Evolutionary conservation across 2,113 vertebrate genomes (phyloP).

Genomic region (Lophotis ruficrista): DNA sequence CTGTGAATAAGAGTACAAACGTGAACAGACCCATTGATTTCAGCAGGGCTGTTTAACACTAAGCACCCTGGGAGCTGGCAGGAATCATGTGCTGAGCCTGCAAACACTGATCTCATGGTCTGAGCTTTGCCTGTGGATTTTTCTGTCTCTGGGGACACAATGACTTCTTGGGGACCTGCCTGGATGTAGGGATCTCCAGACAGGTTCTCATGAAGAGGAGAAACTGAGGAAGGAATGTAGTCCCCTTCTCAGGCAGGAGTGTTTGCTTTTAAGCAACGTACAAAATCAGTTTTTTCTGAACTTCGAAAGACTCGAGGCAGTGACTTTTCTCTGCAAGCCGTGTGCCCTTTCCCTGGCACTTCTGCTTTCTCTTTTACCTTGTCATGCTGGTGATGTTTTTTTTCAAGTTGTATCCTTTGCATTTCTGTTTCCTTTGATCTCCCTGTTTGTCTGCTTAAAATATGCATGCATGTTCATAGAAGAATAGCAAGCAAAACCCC

Average conservation of each 20-base stretch:
- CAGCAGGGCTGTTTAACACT: background rate
- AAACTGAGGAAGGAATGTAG: background rate
- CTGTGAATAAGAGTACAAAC: background rate
- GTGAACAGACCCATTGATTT: background rate
- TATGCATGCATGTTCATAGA: background rate
- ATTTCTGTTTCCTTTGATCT: conserved; percentile 30
- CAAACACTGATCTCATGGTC: background rate
- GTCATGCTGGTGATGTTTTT: background rate
- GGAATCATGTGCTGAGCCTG: background rate
- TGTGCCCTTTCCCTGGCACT: background rate
- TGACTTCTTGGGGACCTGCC: background rate
- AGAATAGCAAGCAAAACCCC: background rate
- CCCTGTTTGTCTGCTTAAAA: conserved; percentile 16
- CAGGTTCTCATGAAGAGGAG: background rate
- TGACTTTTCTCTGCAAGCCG: background rate
- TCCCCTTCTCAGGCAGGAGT: background rate
- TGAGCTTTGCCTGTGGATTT: background rate
- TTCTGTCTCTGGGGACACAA: background rate
- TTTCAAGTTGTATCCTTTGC: background rate
- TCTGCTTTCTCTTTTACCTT: background rate
- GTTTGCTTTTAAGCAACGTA: background rate
- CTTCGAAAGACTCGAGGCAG: background rate
- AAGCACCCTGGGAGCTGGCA: background rate
- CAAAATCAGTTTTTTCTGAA: background rate
- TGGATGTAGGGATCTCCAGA: background rate